Percentiles rank a stretch among this genome's conserved stretches.
These are phyloP conservation scores for Bagarius yarrelli DNA, from an alignment of 2,113 vertebrate species.

Conservation along the genomic window DNA sequence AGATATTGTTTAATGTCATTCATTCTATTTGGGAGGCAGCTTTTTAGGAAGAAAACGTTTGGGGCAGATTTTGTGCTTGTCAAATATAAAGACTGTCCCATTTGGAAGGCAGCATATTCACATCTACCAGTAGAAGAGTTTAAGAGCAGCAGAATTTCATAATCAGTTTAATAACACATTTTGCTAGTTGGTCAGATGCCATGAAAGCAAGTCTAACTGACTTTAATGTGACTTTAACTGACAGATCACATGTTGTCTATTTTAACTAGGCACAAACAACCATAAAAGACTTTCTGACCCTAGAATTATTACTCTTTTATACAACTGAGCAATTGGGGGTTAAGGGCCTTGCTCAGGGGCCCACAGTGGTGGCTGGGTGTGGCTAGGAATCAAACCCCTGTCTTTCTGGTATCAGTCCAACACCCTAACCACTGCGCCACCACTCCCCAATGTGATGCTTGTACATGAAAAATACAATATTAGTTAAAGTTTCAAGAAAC, in stretches of 20 bases:
- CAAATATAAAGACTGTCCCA: background rate
- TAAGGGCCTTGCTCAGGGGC: too few species aligned
- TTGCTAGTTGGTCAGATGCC: background rate
- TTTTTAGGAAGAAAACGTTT: background rate
- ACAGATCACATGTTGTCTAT: background rate
- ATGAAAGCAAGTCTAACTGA: background rate
- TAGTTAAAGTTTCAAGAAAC: background rate
- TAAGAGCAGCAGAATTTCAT: constrained; percentile 14
- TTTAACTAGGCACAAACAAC: background rate
- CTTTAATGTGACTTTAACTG: background rate
- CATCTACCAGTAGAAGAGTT: background rate
- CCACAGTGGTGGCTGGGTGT: too few species aligned
- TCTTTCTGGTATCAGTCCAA: too few species aligned
- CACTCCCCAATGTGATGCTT: too few species aligned
- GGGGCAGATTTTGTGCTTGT: background rate
- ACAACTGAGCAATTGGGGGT: too few species aligned
- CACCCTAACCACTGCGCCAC: too few species aligned
- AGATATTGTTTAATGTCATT: background rate
- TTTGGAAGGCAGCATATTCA: constrained; percentile 11
- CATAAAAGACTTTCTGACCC: background rate
- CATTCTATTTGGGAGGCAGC: background rate
- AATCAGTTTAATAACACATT: background rate
- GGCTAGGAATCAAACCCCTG: too few species aligned
- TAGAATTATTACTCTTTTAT: background rate
- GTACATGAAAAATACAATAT: background rate